Base-by-base conservation (phyloP, 64 coral and sea anemone species). In the Montipora foliosa region DNA sequence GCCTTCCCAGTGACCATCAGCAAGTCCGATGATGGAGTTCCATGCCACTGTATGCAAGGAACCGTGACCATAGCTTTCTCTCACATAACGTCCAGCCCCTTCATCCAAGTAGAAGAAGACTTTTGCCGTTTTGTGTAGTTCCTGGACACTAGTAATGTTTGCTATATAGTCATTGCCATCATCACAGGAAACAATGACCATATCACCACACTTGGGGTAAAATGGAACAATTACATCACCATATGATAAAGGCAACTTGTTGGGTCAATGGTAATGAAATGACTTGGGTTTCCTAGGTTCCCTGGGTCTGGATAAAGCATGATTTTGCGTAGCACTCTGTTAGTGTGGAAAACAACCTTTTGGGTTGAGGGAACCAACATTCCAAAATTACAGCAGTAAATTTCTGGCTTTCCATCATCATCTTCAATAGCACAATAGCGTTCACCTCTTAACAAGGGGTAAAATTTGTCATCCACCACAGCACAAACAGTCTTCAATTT, bases 221-320 rank as follows among this genome's bases (percentile, higher is more conserved):
- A 75, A 75, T 75, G 73, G 73, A 45, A 75, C 29, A 9, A 3
- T 44, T 8, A 75, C 73, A 8, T 7, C 8, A 45, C 0, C 73
- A 9, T 13, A 44, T 4, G 73, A 75, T 11, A 75, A 4, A 75
- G 73, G 73, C 73, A 75, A 75, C 7, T 3, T 45, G 11, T 44
- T 7, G 12, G 10, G 21, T 75, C 73, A 44, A 75, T 75, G 73
- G 10, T 13, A 45, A 75, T 45, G 12, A 45, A 75, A 9, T 75
- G 73, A 75, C 25, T 75, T 46, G 73, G 73, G 37, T 46, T 75
- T 9, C 2, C 73, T 29, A 75, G 29, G 11, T 75, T 75, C 45
- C 45, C 73, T 25, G 70, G 70, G 25, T 74, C 70, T 75, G 73
- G 73, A 75, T 75, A 75, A 9, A 75, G 73, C 5, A 75, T 75